Evolutionary conservation across 2,888 invertebrate genomes (phyloP), one percentile per base, ranked within the genome.

Genomic region (Caenorhabditis afra): DNA sequence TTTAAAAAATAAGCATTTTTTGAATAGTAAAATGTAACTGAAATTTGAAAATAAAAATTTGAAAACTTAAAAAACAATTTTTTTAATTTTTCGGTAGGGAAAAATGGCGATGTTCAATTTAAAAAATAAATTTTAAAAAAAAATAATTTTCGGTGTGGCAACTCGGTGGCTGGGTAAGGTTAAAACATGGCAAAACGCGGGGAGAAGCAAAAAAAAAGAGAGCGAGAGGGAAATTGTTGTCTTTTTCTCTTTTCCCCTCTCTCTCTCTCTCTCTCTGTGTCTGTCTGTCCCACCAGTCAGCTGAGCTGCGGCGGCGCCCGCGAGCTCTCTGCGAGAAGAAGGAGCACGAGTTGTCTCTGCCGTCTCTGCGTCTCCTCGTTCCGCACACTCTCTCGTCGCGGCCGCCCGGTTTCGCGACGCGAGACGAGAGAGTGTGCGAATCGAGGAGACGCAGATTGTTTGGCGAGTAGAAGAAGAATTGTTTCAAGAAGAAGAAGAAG

Each of bases 391-490:
- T 49, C 22, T 49, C 49, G 49, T 11, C 49, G 49, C 49, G 22
- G 22, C 49, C 22, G 22, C 49, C 22, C 22, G 10, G 22, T 22
- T 22, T 47, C 16, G 47, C 1, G 8, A n/a, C n/a, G n/a, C n/a
- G n/a, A n/a, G 16, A 3, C 1, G 16, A 49, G 22, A 49, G 1
- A 49, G 49, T 22, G 49, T 49, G 49, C n/a, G n/a, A n/a, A n/a
- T n/a, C n/a, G n/a, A n/a, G 22, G 22, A 49, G 14, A 22, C 22
- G 22, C 49, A 49, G 49, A 44, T 14, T n/a, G 3, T 44, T 11
- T 44, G 44, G 44, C 12, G 44, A 39, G n/a, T n/a, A n/a, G n/a
- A 39, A 39, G 39, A 47, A 5, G 47, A 22, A 49, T 49, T 49
- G 49, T 49, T 49, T 49, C 49, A 49, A 22, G 49, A 22, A 22